Evolutionary conservation across 2,113 vertebrate species (phyloP), one percentile per base, ranked within the genome.

Genomic region (Mesembrinibis cayennensis): DNA sequence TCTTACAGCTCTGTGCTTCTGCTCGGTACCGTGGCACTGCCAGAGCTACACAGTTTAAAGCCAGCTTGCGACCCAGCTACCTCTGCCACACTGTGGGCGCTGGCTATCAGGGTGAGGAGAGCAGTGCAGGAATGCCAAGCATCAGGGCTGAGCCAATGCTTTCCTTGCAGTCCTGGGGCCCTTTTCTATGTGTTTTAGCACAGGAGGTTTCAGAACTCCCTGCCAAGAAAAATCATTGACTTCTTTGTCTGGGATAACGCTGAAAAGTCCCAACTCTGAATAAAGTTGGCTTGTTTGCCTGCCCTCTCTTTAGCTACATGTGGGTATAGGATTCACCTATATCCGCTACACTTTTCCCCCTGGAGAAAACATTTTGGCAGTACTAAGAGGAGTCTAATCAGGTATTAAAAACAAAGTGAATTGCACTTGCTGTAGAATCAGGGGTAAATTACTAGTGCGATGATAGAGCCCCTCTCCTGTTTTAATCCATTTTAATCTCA

Each of bases 401-500:
- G 66, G 36, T 66, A 78, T 96, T 86, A 81, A 95, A 96, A 88
- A 2, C 63, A 66, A 88, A 95, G 92, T 74, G 85, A 86, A 88
- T 92, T 93, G 71, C n/a, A 47, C 63, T 87, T 76, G 82, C 71
- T 94, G 79, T 90, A 89, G 90, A 81, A 92, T n/a, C 55, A 70
- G 74, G 67, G 86, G 89, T 82, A 93, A 96, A 92, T 95, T 96
- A 95, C 80, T 66, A 56, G 67, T n/a, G 77, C 77, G 91, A 26
- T 82, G 87, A 96, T 91, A 90, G 82, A 92, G 58, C 50, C 92
- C 58, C 69, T 96, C 86, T 85, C 50, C 73, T 52, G 58, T 89
- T 96, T 94, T 95, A 96, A 96, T 96, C 94, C 90, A 96, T 96
- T 97, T 96, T 97, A 95, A 97, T 97, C 94, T 92, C 92, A 91